Evolutionary conservation across 2,113 vertebrate genomes (phyloP), one percentile per base, ranked within the genome.

Genomic region (Tylochromis polylepis): DNA sequence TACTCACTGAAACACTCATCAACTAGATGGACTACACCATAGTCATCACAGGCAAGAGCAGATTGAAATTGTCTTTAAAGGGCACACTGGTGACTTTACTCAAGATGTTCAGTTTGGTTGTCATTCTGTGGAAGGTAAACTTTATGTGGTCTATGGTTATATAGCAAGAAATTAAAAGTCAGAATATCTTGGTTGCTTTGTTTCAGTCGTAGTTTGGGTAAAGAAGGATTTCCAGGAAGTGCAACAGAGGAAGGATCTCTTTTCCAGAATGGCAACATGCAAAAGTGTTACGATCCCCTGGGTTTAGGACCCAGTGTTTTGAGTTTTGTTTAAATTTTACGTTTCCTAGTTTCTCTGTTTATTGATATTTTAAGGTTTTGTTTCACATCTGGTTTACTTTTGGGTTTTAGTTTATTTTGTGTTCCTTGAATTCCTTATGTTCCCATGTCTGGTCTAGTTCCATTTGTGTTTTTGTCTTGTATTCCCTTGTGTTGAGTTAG

Each of bases 201-300:
- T n/a, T 65, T 65, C 6, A 43, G 14, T 27, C 38, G 0, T 24
- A 4, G 3, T 70, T 70, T 70, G 65, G 65, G 43, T 70, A 1
- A 43, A 46, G 65, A 46, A 24, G 2, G 27, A 43, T 70, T 70
- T 46, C 38, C 38, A 70, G 65, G 1, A 65, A 38, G 60, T 65
- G 31, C 22, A 49, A 49, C 9, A 1, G 15, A 75, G 49, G 27
- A 49, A 75, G 46, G 0, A 46, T 29, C 67, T 6, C 67, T 49
- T 27, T 75, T 49, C 10, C 41, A 49, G 15, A 49, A 49, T 75
- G 24, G 22, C 29, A 49, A 49, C 43, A 49, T 51, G 24, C 4
- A 75, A 43, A 70, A 70, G 60, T 8, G 31, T 36, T 36, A 12
- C 31, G n/a, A 36, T 62, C 0, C 0, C 59, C 18, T 62, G 31